Base-by-base conservation (phyloP, 2,113 vertebrate species). In the Melanotaenia duboulayi region DNA sequence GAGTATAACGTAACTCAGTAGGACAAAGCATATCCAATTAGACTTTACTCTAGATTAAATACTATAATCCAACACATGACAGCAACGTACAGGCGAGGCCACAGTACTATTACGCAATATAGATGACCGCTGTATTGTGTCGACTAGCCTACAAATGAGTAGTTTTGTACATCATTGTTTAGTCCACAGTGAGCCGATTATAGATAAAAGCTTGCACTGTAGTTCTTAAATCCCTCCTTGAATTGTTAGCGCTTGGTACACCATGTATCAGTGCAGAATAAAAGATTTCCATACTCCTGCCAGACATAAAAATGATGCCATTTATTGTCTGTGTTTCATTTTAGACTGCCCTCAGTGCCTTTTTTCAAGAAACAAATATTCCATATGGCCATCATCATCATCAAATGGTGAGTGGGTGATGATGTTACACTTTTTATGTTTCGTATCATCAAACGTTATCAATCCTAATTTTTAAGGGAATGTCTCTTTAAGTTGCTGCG, bases 311-410 rank as follows among this genome's bases (percentile, higher is more conserved):
- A 40, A 24, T 20, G 20, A 20, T 54, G 20, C 13, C 17, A 11
- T 56, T 62, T 52, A 17, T 24, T 82, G 42, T 82, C 16, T 89
- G 50, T 85, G 84, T 82, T 74, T 48, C 78, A 25, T 90, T 83
- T 4, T 91, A 98, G 97, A 97, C 97, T 65, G 97, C 97, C 63
- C 96, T 99, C 90, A 99, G 97, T 95, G 96, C 95, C 92, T 99
- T 99, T 93, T 99, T 99, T 90, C 97, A 98, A 95, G 97, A 99
- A 94, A 96, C 97, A 81, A 99, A 96, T 92, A 96, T 97, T 87
- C 97, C 97, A 79, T 97, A 97, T 89, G 96, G 95, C 88, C 97
- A 98, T 94, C 95, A 95, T 94, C 95, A 95, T 92, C 97, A 98
- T 95, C 97, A 99, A 94, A 98, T 99, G 97, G 97, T 99, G 94